Base-by-base conservation (phyloP, 1,140 invertebrate genomes). In the Dendrolimus kikuchii region DNA sequence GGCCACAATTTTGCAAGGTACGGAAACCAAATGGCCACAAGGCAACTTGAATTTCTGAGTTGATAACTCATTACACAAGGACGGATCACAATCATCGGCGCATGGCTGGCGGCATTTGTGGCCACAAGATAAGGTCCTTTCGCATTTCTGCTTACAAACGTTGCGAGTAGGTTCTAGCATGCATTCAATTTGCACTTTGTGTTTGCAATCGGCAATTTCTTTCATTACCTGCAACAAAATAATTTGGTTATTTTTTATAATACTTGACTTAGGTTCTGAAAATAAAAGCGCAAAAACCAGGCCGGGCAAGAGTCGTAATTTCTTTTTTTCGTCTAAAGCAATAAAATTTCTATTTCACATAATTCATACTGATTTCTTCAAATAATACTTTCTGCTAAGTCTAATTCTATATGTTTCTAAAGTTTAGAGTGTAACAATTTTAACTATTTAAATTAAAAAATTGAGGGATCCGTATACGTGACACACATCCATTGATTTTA, bases 11-110 rank as follows among this genome's bases (percentile, higher is more conserved):
- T 72, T 68, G 58, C 89, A 90, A 8, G 74, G 76, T 40, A 89
- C 67, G 6, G 59, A 52, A 5, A 89, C 75, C 6, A 51, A 49
- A 59, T 90, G 89, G 4, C 84, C 85, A 65, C 89, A 90, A 5
- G 72, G 64, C 5, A 81, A 65, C 6, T 41, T 6, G 44, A 74
- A 63, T n/a, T 55, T 46, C 37, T 44, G 53, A 4, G 65, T 44
- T 0, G 78, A 58, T 5, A 69, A 47, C 42, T 55, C 59, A 5
- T 45, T 64, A 55, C 89, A 90, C 7, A 44, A 52, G 0, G 9
- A 8, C 0, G n/a, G 10, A 36, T 80, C 80, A 49, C 89, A 90
- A 0, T 9, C 23, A 5, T 76, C 62, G 6, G 53, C 62, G 60
- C 89, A 90, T 40, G 47, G 53, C 0, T 62, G 60, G 5, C 8